These are phyloP conservation scores for Aptenodytes patagonicus DNA, from an alignment of 2,113 vertebrate species.

Conservation along the genomic window DNA sequence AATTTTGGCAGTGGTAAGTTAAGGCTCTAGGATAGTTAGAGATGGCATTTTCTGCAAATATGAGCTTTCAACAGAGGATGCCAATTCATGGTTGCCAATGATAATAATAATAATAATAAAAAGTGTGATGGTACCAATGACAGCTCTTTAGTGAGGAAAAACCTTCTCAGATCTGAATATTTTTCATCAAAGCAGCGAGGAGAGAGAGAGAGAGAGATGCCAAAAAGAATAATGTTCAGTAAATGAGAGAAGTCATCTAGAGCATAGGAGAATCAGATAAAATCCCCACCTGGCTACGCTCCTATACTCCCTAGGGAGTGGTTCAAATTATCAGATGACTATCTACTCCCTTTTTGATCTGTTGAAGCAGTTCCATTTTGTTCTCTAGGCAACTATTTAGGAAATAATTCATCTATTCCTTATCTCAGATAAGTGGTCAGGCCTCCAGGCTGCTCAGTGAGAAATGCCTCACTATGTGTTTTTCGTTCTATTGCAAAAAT, in stretches of 20 bases:
- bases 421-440: not conserved
- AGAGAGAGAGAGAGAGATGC: not conserved
- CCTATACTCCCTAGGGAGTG: not conserved
- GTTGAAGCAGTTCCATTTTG: not conserved
- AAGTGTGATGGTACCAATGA: not conserved
- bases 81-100: not conserved
- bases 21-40: slow-evolving; percentile 2
- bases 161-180: not conserved
- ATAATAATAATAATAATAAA: not conserved
- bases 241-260: not conserved
- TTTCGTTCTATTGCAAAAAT: not conserved
- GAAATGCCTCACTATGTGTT: not conserved
- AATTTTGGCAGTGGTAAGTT: slow-evolving; percentile 18
- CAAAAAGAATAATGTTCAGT: not conserved
- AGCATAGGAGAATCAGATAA: not conserved
- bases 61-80: not conserved
- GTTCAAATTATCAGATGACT: not conserved
- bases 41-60: slow-evolving; percentile 18
- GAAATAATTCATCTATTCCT: not conserved
- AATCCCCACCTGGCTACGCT: not conserved
- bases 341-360: not conserved
- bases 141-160: not conserved
- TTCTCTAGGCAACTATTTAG: not conserved
- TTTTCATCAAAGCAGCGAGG: not conserved
- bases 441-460: not conserved